phyloP scores from a whole-genome alignment of 2,888 invertebrate genomes.

The Zygaena filipendulae region DNA sequence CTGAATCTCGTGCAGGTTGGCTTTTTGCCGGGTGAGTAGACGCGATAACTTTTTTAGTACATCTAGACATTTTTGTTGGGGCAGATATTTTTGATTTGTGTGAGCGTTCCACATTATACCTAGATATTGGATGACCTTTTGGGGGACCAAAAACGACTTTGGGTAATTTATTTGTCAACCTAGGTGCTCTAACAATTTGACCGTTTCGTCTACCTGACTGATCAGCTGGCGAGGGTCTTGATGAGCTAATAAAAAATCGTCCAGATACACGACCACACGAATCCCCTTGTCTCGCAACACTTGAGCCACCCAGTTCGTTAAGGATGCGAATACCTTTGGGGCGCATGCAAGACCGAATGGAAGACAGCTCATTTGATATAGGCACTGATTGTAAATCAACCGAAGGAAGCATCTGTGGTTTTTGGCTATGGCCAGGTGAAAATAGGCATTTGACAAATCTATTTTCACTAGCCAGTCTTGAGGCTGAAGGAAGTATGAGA shows the following conservation, averaged over 20 bases:
- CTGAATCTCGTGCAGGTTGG: conserved; percentile 14
- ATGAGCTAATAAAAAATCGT: conserved; percentile 16
- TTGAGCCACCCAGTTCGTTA: conserved; percentile 17
- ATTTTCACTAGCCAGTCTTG: conserved; percentile 12
- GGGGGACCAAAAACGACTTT: conserved; percentile 14
- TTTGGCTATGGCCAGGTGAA: conserved; percentile 9
- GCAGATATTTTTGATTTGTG: conserved; percentile 10
- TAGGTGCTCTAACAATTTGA: conserved; percentile 6
- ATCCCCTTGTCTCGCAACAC: conserved; percentile 10
- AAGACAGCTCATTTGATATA: conserved; percentile 16
- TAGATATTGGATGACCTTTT: conserved; percentile 4
- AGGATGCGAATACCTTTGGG: conserved; percentile 11
- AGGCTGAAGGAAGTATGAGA: conserved; percentile 11
- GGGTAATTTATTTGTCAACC: conserved; percentile 16
- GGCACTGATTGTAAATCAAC: conserved; percentile 8
- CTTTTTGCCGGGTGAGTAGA: too few species aligned
- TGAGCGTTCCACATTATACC: conserved; percentile 10
- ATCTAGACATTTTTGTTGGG: conserved; percentile 9
- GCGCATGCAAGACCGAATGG: conserved; percentile 17
- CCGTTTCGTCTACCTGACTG: conserved; percentile 5
- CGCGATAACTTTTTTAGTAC: not conserved
- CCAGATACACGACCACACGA: conserved; percentile 15
- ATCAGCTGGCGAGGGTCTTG: conserved; percentile 4
- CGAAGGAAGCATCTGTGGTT: conserved; percentile 14
- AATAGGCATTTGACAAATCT: conserved; percentile 15